phyloP scores from a whole-genome alignment of 1,140 invertebrate genomes.

The Chionoecetes opilio region DNA sequence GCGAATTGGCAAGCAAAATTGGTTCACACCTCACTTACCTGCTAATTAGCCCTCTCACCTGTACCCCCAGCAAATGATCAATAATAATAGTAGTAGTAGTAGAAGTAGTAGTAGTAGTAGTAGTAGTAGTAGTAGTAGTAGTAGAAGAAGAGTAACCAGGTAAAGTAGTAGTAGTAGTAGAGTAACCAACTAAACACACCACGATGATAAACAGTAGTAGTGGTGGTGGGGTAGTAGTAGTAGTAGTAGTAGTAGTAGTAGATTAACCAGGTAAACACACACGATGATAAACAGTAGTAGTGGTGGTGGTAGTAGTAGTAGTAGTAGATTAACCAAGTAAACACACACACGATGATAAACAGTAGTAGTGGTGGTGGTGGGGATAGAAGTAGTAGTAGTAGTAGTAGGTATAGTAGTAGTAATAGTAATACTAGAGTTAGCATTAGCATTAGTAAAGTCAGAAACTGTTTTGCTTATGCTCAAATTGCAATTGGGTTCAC shows the following conservation, averaged over 20 bases:
- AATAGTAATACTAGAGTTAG: background rate
- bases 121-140: background rate
- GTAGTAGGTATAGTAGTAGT: background rate
- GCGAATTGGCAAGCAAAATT: background rate
- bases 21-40: conserved; percentile 17
- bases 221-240: background rate
- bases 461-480: background rate
- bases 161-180: background rate
- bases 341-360: background rate
- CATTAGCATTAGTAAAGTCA: no score
- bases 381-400: background rate
- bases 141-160: background rate
- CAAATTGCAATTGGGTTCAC: background rate
- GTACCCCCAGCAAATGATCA: background rate
- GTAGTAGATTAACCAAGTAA: background rate
- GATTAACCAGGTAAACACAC: background rate
- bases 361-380: background rate
- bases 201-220: no score
- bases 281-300: background rate
- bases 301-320: background rate
- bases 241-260: background rate
- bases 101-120: background rate
- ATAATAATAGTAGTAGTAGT: background rate
- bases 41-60: background rate
- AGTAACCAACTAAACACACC: background rate